Conservation (phyloP, 1,140 invertebrate species). For the Myzus persicae region DNA sequence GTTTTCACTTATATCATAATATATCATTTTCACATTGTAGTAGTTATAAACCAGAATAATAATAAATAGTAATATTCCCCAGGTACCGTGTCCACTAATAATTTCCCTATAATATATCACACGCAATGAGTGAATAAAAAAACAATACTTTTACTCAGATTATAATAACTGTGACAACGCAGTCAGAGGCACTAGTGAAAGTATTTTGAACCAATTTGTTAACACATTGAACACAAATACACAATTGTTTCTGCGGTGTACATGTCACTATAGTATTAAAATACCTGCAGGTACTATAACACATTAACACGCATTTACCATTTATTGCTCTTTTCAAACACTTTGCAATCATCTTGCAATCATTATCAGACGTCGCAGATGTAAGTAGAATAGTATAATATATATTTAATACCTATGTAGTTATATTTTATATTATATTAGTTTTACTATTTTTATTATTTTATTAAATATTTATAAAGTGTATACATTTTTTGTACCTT, state of each 20-base stretch:
- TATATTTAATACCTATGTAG: too few species aligned
- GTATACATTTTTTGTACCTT: too few species aligned
- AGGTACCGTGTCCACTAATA: background rate
- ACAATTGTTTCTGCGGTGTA: background rate
- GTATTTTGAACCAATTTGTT: background rate
- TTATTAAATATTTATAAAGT: too few species aligned
- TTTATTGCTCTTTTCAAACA: background rate
- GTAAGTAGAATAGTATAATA: background rate
- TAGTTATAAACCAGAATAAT: background rate
- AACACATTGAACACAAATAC: background rate
- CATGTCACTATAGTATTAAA: background rate
- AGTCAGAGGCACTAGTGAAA: background rate
- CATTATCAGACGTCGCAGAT: too few species aligned
- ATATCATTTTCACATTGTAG: too few species aligned
- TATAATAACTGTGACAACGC: background rate
- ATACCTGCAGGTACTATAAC: background rate
- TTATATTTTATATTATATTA: too few species aligned
- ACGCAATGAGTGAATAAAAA: background rate
- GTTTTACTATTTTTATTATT: too few species aligned
- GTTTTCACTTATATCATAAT: too few species aligned
- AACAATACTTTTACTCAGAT: background rate
- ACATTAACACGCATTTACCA: background rate
- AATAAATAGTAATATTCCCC: background rate
- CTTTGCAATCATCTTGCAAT: background rate
- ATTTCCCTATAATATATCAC: background rate